phyloP scores from a whole-genome alignment of 92 coral and sea anemone species.

The Phenganax stokvisi region DNA sequence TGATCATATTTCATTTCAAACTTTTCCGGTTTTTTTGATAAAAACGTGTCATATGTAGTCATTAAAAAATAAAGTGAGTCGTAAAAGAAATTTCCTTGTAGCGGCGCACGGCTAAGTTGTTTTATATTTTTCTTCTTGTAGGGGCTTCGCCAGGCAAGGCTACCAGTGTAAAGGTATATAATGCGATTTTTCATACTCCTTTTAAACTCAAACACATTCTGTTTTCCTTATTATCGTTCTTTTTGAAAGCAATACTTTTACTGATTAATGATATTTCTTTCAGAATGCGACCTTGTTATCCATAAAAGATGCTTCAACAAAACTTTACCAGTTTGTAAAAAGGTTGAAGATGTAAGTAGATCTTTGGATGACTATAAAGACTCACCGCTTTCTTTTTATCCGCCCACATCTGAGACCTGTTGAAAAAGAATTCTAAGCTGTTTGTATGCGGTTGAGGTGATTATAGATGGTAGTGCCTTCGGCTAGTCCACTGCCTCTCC shows the following conservation, averaged over 20 bases:
- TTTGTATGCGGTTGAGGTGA: no score
- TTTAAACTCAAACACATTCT: neutral
- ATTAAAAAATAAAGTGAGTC: no score
- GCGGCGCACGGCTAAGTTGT: neutral
- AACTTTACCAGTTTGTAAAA: constrained; percentile 28
- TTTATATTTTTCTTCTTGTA: neutral
- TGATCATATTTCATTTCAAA: no score
- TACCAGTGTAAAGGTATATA: constrained; percentile 25
- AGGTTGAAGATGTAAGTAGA: constrained; percentile 32
- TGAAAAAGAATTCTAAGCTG: neutral
- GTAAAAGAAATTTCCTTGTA: no score
- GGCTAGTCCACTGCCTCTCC: no score
- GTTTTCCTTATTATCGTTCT: neutral
- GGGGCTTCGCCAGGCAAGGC: constrained; percentile 29
- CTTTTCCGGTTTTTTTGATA: no score
- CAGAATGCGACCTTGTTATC: constrained; percentile 33
- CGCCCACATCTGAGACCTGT: neutral
- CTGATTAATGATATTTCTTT: neutral
- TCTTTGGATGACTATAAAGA: neutral
- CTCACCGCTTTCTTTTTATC: neutral
- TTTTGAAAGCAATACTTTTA: neutral
- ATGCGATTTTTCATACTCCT: neutral
- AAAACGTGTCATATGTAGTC: no score
- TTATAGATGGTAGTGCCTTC: no score
- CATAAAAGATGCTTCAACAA: constrained; percentile 34